A percentile compares a stretch with the other conserved stretches of the same genome.
These are phyloP conservation scores for Chaetops frenatus DNA, from an alignment of 2,113 vertebrate genomes.

Conservation along the genomic window DNA sequence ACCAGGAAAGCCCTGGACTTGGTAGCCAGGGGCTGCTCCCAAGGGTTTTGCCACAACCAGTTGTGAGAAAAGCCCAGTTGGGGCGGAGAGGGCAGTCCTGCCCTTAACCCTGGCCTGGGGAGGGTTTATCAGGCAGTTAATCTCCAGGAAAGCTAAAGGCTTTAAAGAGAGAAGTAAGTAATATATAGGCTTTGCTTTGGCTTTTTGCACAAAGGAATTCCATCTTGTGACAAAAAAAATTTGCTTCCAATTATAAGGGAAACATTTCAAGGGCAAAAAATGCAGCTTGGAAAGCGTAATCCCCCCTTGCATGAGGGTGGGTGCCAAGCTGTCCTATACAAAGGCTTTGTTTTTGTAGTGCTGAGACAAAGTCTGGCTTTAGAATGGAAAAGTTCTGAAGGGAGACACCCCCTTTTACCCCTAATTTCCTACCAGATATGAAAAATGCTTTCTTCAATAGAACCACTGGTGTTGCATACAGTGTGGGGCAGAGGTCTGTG, in stretches of 20 bases:
- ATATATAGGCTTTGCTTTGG: neutral
- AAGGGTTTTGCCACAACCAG: neutral
- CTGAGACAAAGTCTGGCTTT: neutral
- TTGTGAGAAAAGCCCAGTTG: neutral
- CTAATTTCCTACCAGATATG: neutral
- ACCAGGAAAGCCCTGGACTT: neutral
- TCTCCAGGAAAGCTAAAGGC: neutral
- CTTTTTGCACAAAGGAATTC: slow-evolving; percentile 9
- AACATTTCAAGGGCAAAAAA: slow-evolving; percentile 27
- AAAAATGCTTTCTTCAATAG: neutral
- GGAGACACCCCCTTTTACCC: neutral
- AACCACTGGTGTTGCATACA: neutral
- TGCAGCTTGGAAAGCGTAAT: neutral
- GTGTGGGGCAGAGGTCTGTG: neutral
- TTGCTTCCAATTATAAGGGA: slow-evolving; percentile 9
- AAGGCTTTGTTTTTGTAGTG: neutral
- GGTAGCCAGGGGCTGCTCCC: neutral
- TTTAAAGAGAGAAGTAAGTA: neutral
- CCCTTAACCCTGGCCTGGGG: neutral
- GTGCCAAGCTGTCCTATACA: neutral
- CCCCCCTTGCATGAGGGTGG: neutral
- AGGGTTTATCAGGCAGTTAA: neutral
- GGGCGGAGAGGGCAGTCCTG: neutral
- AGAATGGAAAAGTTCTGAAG: neutral
- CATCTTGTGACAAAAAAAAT: slow-evolving; percentile 10